Evolutionary conservation across 2,113 vertebrate species (phyloP).

Genomic region (Bubo blakistoni): DNA sequence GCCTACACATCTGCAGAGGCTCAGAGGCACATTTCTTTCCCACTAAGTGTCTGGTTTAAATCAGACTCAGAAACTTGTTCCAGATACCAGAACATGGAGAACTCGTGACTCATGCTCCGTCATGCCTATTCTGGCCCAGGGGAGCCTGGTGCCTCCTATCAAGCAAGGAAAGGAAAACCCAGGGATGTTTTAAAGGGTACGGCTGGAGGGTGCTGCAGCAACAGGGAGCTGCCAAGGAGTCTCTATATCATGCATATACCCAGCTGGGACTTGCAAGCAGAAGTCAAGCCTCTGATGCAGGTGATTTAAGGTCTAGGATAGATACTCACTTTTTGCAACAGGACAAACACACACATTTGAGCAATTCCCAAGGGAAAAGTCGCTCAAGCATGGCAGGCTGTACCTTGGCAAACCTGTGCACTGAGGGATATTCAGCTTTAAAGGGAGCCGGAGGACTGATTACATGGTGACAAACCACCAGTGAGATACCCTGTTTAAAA

Average conservation of each 20-base stretch:
- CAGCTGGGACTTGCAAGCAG: background rate
- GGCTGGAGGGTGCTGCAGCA: background rate
- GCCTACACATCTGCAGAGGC: background rate
- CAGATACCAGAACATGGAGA: background rate
- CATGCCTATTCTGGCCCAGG: background rate
- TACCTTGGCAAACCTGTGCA: background rate
- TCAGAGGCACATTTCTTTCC: constrained; percentile 1
- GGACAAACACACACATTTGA: background rate
- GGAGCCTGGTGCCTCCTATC: background rate
- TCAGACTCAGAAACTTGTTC: background rate
- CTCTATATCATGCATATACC: fast-evolving
- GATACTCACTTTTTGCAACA: background rate
- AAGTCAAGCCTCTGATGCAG: background rate
- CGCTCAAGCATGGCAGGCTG: background rate
- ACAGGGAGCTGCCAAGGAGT: background rate
- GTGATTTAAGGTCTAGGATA: background rate
- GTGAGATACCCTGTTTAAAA: background rate
- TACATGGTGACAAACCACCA: background rate
- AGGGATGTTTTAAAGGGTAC: background rate
- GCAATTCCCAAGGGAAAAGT: background rate
- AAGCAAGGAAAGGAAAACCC: background rate
- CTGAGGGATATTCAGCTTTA: background rate
- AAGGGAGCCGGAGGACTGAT: background rate
- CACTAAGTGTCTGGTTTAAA: background rate
- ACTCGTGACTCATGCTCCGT: background rate